Base-by-base conservation (phyloP, 2,797 vertebrate genomes). In the Leucoraja ocellata region DNA sequence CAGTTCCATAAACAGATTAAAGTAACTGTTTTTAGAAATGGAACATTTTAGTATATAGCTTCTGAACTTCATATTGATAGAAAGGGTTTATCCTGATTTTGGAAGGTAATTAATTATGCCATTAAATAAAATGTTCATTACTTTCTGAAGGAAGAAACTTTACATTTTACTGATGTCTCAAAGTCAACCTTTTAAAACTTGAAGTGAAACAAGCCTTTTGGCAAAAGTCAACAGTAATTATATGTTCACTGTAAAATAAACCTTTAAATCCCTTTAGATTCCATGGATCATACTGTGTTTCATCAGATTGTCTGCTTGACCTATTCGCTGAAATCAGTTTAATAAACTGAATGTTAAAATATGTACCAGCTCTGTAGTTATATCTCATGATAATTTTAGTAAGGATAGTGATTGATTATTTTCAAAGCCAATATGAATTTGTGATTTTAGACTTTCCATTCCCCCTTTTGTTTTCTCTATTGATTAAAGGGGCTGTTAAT, bases 241-340 rank as follows among this genome's bases (percentile, higher is more conserved):
- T 2, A 36, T 36, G 84, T 88, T 68, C 63, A 68, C 84, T 88
- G 18, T 36, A 68, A 68, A 32, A 88, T 36, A 88, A 88, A 65
- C 61, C 65, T 88, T 88, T 68, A 88, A 88, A 88, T 68, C 84
- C n/a, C 61, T 88, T 88, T 88, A 88, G 61, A 68, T 68, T 68
- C n/a, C 16, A 65, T 68, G 68, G 65, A 68, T 88, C 14, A 63
- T 36, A 65, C 61, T 36, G n/a, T 88, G 16, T 88, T 88, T 88
- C 84, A 68, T 88, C 84, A 88, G 61, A 88, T 88, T 8, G 84
- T 18, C 84, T 68, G n/a, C 84, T 88, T 88, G 84, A 88, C 63
- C 84, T 88, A 63, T 88, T 88, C 84, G n/a, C 21, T 88, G 61
- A 88, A 88, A 68, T 88, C 61, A 68, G 63, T 88, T 88, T 88